Evolutionary conservation across 2,888 invertebrate species (phyloP).

Genomic region (Tenodera sinensis): DNA sequence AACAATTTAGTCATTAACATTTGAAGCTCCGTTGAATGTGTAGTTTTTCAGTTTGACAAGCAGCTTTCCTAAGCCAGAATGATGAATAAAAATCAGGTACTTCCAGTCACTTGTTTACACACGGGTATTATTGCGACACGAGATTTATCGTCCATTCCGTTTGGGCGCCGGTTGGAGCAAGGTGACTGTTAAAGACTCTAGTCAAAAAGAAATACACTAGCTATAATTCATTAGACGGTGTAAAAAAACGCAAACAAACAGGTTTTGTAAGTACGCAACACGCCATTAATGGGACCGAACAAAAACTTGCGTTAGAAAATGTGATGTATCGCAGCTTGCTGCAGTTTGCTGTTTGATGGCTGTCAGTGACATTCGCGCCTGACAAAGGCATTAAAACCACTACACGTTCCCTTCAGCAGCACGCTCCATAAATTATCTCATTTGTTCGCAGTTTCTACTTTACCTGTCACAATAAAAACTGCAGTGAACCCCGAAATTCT

Average conservation of each 20-base stretch:
- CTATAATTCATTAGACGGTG: background rate
- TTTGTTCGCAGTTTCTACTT: too few relatives aligned
- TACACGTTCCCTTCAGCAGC: background rate
- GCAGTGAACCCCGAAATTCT: too few relatives aligned
- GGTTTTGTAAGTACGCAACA: background rate
- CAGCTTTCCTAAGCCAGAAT: background rate
- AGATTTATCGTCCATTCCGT: background rate
- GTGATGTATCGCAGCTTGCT: background rate
- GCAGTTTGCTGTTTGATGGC: background rate
- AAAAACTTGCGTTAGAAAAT: background rate
- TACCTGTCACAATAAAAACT: too few relatives aligned
- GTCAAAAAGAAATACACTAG: background rate
- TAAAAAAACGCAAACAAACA: background rate
- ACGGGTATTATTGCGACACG: background rate
- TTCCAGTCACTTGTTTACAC: background rate
- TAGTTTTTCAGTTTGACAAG: background rate
- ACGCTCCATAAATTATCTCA: background rate
- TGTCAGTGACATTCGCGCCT: background rate
- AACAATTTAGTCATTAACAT: background rate
- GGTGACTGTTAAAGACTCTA: background rate
- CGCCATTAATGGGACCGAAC: background rate
- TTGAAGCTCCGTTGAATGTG: background rate
- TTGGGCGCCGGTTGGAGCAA: background rate
- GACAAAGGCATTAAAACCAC: background rate
- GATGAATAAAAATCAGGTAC: background rate